Evolutionary conservation across 2,797 vertebrate species (phyloP), one percentile per base, ranked within the genome.

Genomic region (Acrocephalus scirpaceus): DNA sequence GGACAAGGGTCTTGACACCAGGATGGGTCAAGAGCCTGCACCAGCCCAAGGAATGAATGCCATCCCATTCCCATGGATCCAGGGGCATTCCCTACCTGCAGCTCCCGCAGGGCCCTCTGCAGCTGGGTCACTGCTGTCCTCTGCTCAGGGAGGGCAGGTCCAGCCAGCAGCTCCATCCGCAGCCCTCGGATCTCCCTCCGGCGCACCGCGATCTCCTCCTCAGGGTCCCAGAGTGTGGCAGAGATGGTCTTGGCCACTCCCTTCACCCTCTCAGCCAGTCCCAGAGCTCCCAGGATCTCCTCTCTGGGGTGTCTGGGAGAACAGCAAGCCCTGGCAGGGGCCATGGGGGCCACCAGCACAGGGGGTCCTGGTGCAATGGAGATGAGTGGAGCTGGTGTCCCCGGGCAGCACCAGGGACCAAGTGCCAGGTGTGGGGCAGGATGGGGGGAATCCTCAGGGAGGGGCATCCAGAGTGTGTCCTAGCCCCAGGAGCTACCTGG

Each of bases 181-280:
- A 98, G 96, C 16, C 84, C 95, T 57, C 42, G 80, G 44, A 99
- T 98, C 72, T 81, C 54, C 51, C 93, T 95, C n/a, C 97, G 86
- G 29, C 97, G 87, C 2, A 77, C 96, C 1, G 20, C 47, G 2
- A 98, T 92, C 7, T 98, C 96, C 89, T 91, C 94, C 14, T 4
- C 92, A 0, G 98, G 98, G 91, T 98, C 93, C 98, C 99, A 99
- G 61, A 78, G 32, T 1, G 80, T 94, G 51, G 95, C 87, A 2
- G 86, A 96, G 66, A 98, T 96, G 16, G 75, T 96, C 75, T 98
- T 98, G 29, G 74, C 74, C 61, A 98, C 61, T 25, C 91, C 51
- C 89, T 97, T 98, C 64, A 96, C 97, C 92, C 65, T 69, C 77
- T 98, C 88, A 2, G 98, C 98, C 93, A 99, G 91, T 47, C 92